Base-by-base conservation (phyloP, 2,888 invertebrate genomes). In the Beris chalybata region DNA sequence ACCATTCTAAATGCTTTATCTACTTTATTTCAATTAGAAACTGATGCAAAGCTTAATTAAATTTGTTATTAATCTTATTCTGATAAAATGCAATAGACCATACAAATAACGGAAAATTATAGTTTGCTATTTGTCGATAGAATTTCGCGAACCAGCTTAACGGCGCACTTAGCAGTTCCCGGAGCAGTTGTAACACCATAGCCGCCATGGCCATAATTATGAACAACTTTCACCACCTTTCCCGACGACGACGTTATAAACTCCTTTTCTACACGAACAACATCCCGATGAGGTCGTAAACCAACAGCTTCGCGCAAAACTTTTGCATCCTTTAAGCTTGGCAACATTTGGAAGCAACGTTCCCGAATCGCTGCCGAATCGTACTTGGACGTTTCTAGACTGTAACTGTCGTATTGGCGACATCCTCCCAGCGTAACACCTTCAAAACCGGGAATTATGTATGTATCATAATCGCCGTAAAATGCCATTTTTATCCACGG, bases 121-220 rank as follows among this genome's bases (percentile, higher is more conserved):
- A 45, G n/a, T 45, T 44, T 58, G 11, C 30, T 30, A 45, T 45
- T 58, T 29, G n/a, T 45, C 22, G 58, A 45, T 45, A 30, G 22
- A 6, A 58, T 45, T 58, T 58, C 44, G 69, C 85, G 85, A 0
- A 89, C 88, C 15, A 92, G 80, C 61, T 85, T 76, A 0, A 92
- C 87, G 0, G 94, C 93, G 74, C 93, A 84, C 67, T 87, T 82
- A 0, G 91, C 88, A 0, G 95, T 94, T 7, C 96, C 96, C 32
- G 96, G 96, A 5, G 93, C 91, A 45, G 93, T 87, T 68, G 91
- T 91, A 0, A 97, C 90, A 0, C 97, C 97, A 77, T 95, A 95
- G 0, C 95, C 95, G 0, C 96, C 95, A 77, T 97, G 97, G 0
- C 97, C 97, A 76, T 97, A 97, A 79, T 96, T 94, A 77, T 97